Conservation (phyloP, 2,888 invertebrate species). For the Leucophora obtusa region DNA sequence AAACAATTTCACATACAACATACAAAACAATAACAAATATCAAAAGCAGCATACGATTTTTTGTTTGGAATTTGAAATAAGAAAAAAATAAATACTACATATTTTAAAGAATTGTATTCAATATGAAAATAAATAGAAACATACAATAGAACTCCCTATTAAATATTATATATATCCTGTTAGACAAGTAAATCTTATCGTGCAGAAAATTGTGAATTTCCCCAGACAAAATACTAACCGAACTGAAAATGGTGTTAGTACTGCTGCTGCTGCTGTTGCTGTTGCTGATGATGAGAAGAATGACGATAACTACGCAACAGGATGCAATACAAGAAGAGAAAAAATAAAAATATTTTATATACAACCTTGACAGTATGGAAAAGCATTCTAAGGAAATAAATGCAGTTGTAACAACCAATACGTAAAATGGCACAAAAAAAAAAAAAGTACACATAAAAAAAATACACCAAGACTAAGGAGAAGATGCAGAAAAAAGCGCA, state of each 20-base stretch:
- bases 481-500: conserved; percentile 45
- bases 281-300: conserved; percentile 26
- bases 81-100: neutral
- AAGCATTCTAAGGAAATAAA: conserved; percentile 29
- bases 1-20: neutral
- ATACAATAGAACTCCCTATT: conserved; percentile 17
- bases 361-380: conserved; percentile 53
- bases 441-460: no score
- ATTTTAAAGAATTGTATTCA: conserved; percentile 23
- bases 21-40: neutral
- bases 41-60: conserved; percentile 2
- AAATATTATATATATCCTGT: conserved; percentile 20
- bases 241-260: conserved; percentile 43
- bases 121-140: conserved; percentile 40
- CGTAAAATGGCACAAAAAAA: neutral
- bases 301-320: conserved; percentile 49
- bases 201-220: conserved; percentile 77
- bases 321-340: conserved; percentile 34
- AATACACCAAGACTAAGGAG: neutral
- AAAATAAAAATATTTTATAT: conserved; percentile 30
- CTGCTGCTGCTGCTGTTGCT: conserved; percentile 4
- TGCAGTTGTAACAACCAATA: conserved; percentile 27
- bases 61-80: neutral
- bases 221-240: conserved; percentile 70
- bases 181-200: conserved; percentile 76